Evolutionary conservation across 2,888 invertebrate species (phyloP), one percentile per base, ranked within the genome.

Genomic region (Agriopis leucophaearia): DNA sequence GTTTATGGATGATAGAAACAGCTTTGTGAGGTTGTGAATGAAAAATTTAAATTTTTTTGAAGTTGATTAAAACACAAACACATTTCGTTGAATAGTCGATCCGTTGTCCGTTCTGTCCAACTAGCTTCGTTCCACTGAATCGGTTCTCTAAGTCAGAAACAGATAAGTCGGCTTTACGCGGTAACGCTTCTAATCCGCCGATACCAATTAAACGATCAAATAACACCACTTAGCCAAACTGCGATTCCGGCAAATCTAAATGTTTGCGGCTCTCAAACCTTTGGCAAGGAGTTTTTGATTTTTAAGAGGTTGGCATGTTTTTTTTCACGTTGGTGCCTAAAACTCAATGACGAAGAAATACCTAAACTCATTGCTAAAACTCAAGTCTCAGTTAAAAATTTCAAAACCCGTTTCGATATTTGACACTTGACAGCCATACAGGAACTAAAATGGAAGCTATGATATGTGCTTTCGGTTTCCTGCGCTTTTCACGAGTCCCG

Each of bases 141-240:
- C 58, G 61, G 51, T 15, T 42, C 15, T 15, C 48, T n/a, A 62
- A 69, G 62, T 70, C 1, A 16, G 10, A 13, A 62, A 61, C 56
- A 50, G 56, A 67, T 70, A 64, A 69, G 18, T 74, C 76, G 62
- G 74, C 74, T 70, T 81, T 78, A 54, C 84, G 81, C 78, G 76
- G 79, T 81, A 81, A 86, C 88, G 86, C 86, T 84, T 84, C 81
- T 91, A 91, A 91, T 90, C 90, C 88, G 56, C 69, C 71, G 82
- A 89, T 87, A 85, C 88, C 88, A 89, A 91, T 91, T 90, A 90
- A 82, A 77, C 81, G 82, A 66, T 78, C 88, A 86, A 85, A 81
- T 87, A 88, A 91, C 55, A 89, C n/a, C 90, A 89, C 88, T 91
- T 91, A 89, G 83, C 82, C 81, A 79, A 87, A 87, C 84, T 81